Conservation (phyloP, 2,888 invertebrate species). For the Heteropelma amictum region DNA sequence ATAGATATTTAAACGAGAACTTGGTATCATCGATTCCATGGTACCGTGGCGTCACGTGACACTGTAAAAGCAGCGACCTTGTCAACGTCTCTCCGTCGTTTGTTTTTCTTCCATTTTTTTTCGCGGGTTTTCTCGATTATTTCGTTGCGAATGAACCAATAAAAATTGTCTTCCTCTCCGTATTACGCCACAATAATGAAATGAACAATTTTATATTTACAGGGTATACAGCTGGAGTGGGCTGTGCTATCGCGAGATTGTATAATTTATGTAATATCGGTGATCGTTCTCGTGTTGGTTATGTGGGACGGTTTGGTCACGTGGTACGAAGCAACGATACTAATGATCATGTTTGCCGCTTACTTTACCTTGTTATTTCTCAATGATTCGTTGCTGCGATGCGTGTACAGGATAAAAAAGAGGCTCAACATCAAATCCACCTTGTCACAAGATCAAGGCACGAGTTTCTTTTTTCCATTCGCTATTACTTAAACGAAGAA, state of each 20-base stretch:
- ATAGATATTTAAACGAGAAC: too few relatives aligned
- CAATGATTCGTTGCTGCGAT: constrained; percentile 58
- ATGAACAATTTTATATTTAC: constrained; percentile 41
- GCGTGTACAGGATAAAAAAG: constrained; percentile 56
- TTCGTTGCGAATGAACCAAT: too few relatives aligned
- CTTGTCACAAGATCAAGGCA: constrained; percentile 53
- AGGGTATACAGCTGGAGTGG: constrained; percentile 89
- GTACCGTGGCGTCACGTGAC: too few relatives aligned
- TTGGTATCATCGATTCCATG: too few relatives aligned
- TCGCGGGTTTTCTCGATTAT: background rate
- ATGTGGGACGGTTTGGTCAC: constrained; percentile 89
- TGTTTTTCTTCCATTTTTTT: background rate
- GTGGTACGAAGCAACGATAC: constrained; percentile 88
- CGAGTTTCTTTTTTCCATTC: constrained; percentile 1
- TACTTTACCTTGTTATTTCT: constrained; percentile 87
- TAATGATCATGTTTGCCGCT: constrained; percentile 85
- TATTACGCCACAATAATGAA: too few relatives aligned
- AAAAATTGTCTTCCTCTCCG: too few relatives aligned
- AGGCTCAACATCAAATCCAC: constrained; percentile 36
- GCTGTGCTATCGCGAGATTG: constrained; percentile 91
- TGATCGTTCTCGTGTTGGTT: constrained; percentile 84
- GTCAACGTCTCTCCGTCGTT: too few relatives aligned
- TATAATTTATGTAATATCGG: constrained; percentile 86
- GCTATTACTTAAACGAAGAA: background rate
- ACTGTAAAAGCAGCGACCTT: too few relatives aligned